phyloP scores from a whole-genome alignment of 2,113 vertebrate genomes.

The Alosa alosa region DNA sequence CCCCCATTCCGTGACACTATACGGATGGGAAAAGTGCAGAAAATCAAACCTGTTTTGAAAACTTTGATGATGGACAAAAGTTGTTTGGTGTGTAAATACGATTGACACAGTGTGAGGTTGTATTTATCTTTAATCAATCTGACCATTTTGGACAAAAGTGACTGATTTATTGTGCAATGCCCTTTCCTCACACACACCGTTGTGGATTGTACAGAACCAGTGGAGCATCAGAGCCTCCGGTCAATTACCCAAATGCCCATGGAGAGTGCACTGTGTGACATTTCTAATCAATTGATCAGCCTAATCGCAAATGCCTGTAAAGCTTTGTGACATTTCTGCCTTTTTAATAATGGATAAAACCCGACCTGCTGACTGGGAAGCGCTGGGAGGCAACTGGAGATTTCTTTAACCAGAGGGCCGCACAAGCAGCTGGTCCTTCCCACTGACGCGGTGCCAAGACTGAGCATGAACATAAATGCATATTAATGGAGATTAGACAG shows the following conservation, averaged over 20 bases:
- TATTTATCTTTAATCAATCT: too few relatives aligned
- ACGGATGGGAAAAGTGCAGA: too few relatives aligned
- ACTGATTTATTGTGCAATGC: too few relatives aligned
- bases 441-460: slow-evolving; percentile 7
- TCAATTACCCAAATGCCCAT: neutral
- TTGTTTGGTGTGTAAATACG: too few relatives aligned
- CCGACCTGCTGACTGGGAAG: too few relatives aligned
- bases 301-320: neutral
- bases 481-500: slow-evolving; percentile 42
- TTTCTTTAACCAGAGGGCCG: slow-evolving; percentile 4
- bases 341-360: neutral
- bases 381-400: neutral
- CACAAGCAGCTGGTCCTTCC: slow-evolving; percentile 44
- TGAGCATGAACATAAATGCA: slow-evolving; percentile 31
- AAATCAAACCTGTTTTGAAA: too few relatives aligned
- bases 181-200: neutral
- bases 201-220: neutral
- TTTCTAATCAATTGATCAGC: neutral
- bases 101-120: too few relatives aligned
- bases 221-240: neutral
- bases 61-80: too few relatives aligned
- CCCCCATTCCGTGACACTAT: too few relatives aligned
- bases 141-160: too few relatives aligned
- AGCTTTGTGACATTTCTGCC: neutral
- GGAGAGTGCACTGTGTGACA: neutral